phyloP scores from a whole-genome alignment of 2,113 vertebrate species.

The Toxostoma redivivum region DNA sequence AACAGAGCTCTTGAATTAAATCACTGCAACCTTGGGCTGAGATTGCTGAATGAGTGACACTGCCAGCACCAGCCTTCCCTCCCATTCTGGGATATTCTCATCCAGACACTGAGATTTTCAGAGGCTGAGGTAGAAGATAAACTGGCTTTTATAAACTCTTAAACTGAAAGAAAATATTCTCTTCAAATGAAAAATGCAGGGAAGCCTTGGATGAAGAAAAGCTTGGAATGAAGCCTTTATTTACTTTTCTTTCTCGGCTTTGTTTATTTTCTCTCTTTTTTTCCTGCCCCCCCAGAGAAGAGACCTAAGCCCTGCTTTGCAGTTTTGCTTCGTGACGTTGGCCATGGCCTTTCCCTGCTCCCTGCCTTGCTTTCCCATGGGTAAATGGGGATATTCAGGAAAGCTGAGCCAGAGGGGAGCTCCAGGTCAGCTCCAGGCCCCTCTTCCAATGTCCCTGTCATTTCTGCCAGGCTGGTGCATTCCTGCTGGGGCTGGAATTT shows the following conservation, averaged over 20 bases:
- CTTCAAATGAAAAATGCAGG: neutral
- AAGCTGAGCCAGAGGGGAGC: neutral
- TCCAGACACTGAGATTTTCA: neutral
- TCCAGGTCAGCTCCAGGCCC: neutral
- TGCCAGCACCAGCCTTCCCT: neutral
- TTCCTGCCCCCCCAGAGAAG: neutral
- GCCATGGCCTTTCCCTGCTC: neutral
- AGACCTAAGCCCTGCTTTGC: neutral
- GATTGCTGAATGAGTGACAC: neutral
- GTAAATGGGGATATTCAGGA: neutral
- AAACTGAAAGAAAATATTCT: neutral
- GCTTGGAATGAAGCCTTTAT: neutral
- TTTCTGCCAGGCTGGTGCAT: neutral
- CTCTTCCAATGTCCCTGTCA: neutral
- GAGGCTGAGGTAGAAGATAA: neutral
- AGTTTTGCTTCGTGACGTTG: neutral
- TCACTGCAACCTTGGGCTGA: neutral
- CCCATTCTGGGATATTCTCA: neutral
- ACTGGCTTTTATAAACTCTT: neutral
- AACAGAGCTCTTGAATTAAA: neutral
- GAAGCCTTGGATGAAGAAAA: neutral
- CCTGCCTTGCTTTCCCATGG: neutral
- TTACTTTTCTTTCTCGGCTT: neutral
- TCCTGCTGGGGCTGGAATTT: neutral
- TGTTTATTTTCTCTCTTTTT: neutral